phyloP scores from a whole-genome alignment of 64 coral and sea anemone genomes.

The Porites australiensis region DNA sequence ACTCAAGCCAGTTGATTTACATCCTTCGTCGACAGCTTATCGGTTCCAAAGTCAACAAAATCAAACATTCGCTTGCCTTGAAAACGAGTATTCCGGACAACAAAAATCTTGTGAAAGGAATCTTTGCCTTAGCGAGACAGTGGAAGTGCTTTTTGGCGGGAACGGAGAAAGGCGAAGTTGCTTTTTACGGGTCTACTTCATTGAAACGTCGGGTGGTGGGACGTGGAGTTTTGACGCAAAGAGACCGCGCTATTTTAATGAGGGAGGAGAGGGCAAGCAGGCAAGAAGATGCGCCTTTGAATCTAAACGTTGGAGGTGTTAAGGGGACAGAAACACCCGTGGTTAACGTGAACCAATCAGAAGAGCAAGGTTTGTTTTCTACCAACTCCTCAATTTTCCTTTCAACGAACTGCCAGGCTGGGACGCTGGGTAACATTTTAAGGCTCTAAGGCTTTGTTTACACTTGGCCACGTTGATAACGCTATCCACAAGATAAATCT shows the following conservation, averaged over 20 bases:
- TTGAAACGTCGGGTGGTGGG: conserved; percentile 97
- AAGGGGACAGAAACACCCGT: conserved; percentile 1
- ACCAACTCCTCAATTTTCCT: no score
- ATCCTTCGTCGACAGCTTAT: conserved; percentile 83
- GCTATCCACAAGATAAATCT: no score
- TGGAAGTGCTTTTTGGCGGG: conserved; percentile 98
- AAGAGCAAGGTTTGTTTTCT: conserved; percentile 28
- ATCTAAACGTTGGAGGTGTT: background rate
- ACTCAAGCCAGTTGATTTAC: conserved; percentile 97
- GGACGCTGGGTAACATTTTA: no score
- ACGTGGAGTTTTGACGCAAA: conserved; percentile 93
- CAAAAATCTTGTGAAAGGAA: conserved; percentile 89
- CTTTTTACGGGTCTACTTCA: conserved; percentile 87
- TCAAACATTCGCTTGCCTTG: conserved; percentile 72
- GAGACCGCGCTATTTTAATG: conserved; percentile 94
- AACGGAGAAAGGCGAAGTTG: conserved; percentile 89
- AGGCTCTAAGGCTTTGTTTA: no score
- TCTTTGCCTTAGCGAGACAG: conserved; percentile 90
- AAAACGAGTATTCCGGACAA: conserved; percentile 80
- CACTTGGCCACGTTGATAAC: no score
- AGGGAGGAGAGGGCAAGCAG: conserved; percentile 65
- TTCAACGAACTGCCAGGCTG: no score
- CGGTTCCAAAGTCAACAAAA: conserved; percentile 89
- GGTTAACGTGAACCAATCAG: background rate
- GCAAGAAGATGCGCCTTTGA: conserved; percentile 47